These are phyloP conservation scores for Hassar affinis DNA, from an alignment of 2,113 vertebrate species.

Conservation along the genomic window DNA sequence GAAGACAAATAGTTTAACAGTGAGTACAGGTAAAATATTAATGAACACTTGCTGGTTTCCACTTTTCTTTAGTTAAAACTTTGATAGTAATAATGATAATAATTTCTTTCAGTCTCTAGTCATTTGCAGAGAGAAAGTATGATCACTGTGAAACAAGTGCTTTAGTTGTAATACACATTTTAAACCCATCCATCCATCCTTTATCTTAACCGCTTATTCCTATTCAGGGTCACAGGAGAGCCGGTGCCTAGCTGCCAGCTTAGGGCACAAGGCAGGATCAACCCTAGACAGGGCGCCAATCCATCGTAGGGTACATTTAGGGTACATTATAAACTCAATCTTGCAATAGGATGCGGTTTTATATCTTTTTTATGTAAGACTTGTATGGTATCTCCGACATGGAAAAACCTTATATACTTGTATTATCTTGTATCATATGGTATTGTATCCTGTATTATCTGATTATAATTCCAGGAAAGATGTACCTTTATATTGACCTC, in stretches of 20 bases:
- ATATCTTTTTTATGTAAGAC: not conserved
- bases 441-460: not conserved
- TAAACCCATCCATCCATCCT: not conserved
- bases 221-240: too few species aligned
- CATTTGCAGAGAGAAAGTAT: conserved; percentile 3
- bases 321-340: too few species aligned
- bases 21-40: conserved; percentile 15
- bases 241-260: too few species aligned
- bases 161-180: not conserved
- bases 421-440: too few species aligned
- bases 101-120: too few species aligned
- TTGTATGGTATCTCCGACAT: too few species aligned
- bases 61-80: conserved; percentile 7
- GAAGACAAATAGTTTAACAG: conserved; percentile 5
- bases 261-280: too few species aligned
- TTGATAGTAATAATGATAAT: not conserved
- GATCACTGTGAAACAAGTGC: not conserved
- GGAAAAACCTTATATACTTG: too few species aligned
- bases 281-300: too few species aligned
- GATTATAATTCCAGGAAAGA: not conserved
- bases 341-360: not conserved
- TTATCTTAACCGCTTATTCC: too few species aligned
- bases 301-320: too few species aligned
- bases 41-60: not conserved
- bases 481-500: too few species aligned